A percentile compares a stretch with the other conserved stretches of the same genome.
Conservation (phyloP, 2,113 vertebrate species). For the Spea multiplicata region DNA sequence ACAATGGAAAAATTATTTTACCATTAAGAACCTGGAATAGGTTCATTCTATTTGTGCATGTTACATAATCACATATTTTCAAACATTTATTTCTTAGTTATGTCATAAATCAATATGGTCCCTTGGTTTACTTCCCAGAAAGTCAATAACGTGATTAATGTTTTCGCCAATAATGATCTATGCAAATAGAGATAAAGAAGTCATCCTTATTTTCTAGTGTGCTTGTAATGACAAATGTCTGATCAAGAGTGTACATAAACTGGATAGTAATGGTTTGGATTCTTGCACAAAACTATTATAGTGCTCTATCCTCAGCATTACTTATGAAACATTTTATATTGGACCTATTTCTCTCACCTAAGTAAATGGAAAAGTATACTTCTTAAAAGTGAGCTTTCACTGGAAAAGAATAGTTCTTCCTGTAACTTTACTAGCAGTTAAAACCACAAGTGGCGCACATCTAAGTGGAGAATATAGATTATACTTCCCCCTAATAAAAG, state of each 20-base stretch:
- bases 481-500: too few species aligned
- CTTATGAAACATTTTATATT: too few species aligned
- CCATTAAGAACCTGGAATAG: slow-evolving; percentile 20
- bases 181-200: slow-evolving; percentile 32
- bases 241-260: not conserved
- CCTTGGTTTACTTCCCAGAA: slow-evolving; percentile 33
- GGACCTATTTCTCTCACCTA: too few species aligned
- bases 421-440: too few species aligned
- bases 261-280: not conserved
- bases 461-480: too few species aligned
- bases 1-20: slow-evolving; percentile 23
- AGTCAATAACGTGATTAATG: slow-evolving; percentile 21
- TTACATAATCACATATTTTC: slow-evolving; percentile 38
- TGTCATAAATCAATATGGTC: slow-evolving; percentile 34
- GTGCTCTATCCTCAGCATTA: too few species aligned
- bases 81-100: slow-evolving; percentile 22
- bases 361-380: too few species aligned
- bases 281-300: not conserved
- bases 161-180: slow-evolving; percentile 23
- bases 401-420: too few species aligned
- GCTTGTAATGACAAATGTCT: slow-evolving; percentile 5
- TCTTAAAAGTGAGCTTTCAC: too few species aligned
- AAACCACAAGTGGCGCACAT: too few species aligned
- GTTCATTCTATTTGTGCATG: slow-evolving; percentile 7
- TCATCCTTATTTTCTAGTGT: slow-evolving; percentile 4